A percentile compares a stretch with the other conserved stretches of the same genome.
Evolutionary conservation across 2,113 vertebrate species (phyloP).

Genomic region (Emydura subglobosa): DNA sequence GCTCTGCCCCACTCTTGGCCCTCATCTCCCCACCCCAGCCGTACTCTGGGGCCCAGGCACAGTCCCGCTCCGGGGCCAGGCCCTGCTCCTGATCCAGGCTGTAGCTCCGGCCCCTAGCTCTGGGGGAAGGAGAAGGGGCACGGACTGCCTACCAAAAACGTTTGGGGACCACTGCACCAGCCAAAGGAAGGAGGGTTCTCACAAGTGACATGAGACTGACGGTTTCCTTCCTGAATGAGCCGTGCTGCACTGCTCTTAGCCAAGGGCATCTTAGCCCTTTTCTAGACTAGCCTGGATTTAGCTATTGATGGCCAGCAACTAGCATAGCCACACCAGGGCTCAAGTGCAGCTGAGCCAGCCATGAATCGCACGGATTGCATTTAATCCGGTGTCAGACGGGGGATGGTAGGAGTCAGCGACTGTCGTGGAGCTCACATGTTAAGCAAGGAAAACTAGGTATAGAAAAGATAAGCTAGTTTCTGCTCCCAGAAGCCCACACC

Average conservation of each 20-base stretch:
- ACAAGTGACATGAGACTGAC: background rate
- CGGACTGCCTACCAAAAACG: too few relatives aligned
- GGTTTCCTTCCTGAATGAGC: background rate
- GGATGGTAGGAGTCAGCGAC: background rate
- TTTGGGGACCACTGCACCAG: too few relatives aligned
- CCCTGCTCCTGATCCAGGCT: too few relatives aligned
- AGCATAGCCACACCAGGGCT: background rate
- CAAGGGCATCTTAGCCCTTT: background rate
- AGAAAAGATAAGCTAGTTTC: background rate
- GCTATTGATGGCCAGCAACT: background rate
- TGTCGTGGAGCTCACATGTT: too few relatives aligned
- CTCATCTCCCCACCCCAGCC: too few relatives aligned
- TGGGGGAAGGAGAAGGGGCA: too few relatives aligned
- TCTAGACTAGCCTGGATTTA: background rate
- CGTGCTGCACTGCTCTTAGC: background rate
- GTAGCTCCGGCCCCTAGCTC: too few relatives aligned
- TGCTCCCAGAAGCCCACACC: background rate
- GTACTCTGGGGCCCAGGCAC: too few relatives aligned
- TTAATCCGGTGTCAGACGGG: background rate
- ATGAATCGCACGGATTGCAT: background rate
- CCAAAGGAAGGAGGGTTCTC: background rate
- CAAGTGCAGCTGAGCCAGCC: background rate
- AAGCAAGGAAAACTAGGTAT: background rate
- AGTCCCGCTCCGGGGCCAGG: too few relatives aligned
- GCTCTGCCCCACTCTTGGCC: too few relatives aligned